Evolutionary conservation across 2,797 vertebrate genomes (phyloP), one percentile per base, ranked within the genome.

Genomic region (Lateolabrax maculatus): DNA sequence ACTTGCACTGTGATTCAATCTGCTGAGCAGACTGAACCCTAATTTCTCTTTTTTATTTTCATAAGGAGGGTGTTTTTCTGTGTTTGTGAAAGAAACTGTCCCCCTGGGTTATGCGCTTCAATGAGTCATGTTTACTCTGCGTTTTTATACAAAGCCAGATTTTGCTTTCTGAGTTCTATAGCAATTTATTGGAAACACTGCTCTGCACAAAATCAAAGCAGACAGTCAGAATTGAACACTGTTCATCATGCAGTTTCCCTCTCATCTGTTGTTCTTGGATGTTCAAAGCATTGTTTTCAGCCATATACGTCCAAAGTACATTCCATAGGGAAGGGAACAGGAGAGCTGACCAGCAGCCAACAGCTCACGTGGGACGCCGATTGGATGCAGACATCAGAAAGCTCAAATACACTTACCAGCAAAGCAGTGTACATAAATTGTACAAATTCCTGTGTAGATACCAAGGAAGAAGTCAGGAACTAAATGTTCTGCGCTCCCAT

Each of bases 141-240:
- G 1, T 76, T 27, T 91, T 91, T n/a, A n/a, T 70, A 79, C 79
- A 86, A 82, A 84, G 75, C 75, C 71, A 39, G 56, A 86, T 75
- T 81, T 52, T 51, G 81, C 55, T 76, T 55, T 81, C 57, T 9
- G 55, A 80, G 27, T 74, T 83, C 75, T 66, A 37, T 64, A 73
- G 68, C 46, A 65, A 84, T 75, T 79, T 82, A 84, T 89, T 86
- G 75, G 60, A 90, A 92, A 82, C 87, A 83, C 60, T 78, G 62
- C 44, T 27, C 58, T 44, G 75, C 36, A 44, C 61, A 53, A 75
- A 89, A 76, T 84, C 77, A 85, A 88, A 88, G 83, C 62, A 18
- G 8, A 15, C 16, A 68, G 51, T 39, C 44, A 25, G 56, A 66
- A 71, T 65, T 1, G 19, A 12, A 16, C 72, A 64, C 63, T 61